Evolutionary conservation across 2,888 invertebrate genomes (phyloP).

Genomic region (Nudaria mundana): DNA sequence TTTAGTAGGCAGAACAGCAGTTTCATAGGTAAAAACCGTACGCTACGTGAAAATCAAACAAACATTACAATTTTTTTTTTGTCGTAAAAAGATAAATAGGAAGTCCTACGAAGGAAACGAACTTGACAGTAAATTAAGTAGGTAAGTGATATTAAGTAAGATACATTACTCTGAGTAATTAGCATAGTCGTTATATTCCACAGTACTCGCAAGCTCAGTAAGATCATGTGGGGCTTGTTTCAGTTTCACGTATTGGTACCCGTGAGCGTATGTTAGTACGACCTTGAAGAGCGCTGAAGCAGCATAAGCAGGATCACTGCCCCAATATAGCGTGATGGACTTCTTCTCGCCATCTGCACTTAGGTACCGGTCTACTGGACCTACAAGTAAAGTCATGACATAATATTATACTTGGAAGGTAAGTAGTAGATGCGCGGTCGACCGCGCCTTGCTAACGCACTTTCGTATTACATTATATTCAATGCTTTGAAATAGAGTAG

Average conservation of each 20-base stretch:
- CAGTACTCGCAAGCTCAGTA: background rate
- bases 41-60: no score
- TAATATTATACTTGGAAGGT: background rate
- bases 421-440: background rate
- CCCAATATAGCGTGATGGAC: conserved; percentile 5
- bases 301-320: conserved; percentile 7
- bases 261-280: background rate
- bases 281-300: conserved; percentile 4
- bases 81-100: no score
- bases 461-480: no score
- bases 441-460: background rate
- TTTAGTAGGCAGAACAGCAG: no score
- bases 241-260: conserved; percentile 2
- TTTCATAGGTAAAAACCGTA: no score
- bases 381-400: conserved; percentile 1
- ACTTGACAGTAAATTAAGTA: no score
- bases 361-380: background rate
- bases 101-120: no score
- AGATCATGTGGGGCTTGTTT: background rate
- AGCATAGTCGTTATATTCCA: background rate
- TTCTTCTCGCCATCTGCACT: background rate
- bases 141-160: background rate
- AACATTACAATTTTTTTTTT: no score
- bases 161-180: conserved; percentile 4
- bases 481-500: no score